phyloP scores from a whole-genome alignment of 2,888 invertebrate species.

The Cheilosia variabilis region DNA sequence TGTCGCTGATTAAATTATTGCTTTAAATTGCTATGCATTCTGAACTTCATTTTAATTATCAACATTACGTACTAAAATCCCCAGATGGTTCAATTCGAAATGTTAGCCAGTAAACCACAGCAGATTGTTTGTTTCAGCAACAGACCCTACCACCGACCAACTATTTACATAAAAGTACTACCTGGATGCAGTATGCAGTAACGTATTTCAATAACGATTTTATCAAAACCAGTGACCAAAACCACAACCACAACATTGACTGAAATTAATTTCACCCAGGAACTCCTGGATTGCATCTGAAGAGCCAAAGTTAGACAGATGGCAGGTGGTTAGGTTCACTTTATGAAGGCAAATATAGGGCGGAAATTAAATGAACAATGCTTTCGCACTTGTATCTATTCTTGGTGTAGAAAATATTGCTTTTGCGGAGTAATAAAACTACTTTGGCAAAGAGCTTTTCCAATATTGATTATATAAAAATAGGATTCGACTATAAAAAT shows the following conservation, averaged over 20 bases:
- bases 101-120: neutral
- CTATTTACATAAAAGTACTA: no score
- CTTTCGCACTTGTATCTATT: no score
- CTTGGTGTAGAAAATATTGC: no score
- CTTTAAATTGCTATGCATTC: no score
- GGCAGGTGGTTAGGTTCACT: neutral
- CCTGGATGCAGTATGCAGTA: neutral
- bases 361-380: neutral
- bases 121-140: neutral
- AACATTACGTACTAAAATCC: neutral
- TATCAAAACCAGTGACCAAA: neutral
- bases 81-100: neutral
- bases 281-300: constrained; percentile 24
- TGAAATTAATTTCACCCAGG: constrained; percentile 19
- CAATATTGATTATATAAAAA: no score
- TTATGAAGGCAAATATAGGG: neutral
- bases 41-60: no score
- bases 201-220: neutral
- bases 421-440: no score
- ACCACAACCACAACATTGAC: constrained; percentile 27
- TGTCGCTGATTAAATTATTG: no score
- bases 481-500: no score
- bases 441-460: no score
- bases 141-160: neutral
- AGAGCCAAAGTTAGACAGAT: neutral